Percentiles rank a stretch among this genome's conserved stretches.
Evolutionary conservation across 2,113 vertebrate species (phyloP).

Genomic region (Hypomesus transpacificus): DNA sequence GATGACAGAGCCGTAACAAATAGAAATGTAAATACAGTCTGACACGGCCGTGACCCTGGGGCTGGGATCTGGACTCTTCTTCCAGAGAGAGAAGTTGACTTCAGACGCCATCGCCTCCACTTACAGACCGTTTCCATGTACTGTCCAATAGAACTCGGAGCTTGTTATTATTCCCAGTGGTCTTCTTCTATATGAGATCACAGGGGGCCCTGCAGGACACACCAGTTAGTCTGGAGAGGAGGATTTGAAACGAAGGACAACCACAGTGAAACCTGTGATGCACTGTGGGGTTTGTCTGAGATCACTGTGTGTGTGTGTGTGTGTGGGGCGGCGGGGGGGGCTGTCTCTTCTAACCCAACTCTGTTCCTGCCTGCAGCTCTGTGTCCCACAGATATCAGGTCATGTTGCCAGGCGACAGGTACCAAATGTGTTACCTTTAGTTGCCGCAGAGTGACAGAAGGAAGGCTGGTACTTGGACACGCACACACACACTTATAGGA

Average conservation of each 20-base stretch:
- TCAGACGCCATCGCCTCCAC: no score
- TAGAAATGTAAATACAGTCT: slow-evolving; percentile 35
- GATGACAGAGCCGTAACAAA: slow-evolving; percentile 28
- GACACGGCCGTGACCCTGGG: slow-evolving; percentile 23
- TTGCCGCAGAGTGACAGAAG: slow-evolving; percentile 60
- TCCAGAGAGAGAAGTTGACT: no score
- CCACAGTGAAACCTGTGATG: no score
- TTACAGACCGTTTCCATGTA: no score
- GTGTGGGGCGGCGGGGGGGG: neutral
- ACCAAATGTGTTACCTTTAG: slow-evolving; percentile 65
- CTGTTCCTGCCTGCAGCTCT: slow-evolving; percentile 43
- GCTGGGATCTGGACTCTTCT: no score
- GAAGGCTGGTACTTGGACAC: slow-evolving; percentile 61
- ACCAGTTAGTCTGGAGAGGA: no score
- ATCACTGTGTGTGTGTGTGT: neutral
- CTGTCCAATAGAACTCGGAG: no score
- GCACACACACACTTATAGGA: neutral
- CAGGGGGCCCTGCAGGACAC: no score
- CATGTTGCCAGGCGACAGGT: slow-evolving; percentile 75
- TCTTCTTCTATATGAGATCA: no score
- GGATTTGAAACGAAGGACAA: no score
- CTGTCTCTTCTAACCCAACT: neutral
- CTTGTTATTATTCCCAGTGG: no score
- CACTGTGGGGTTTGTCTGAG: neutral
- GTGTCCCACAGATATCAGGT: slow-evolving; percentile 62